Base-by-base conservation (phyloP, 2,113 vertebrate genomes). In the Suncus etruscus region DNA sequence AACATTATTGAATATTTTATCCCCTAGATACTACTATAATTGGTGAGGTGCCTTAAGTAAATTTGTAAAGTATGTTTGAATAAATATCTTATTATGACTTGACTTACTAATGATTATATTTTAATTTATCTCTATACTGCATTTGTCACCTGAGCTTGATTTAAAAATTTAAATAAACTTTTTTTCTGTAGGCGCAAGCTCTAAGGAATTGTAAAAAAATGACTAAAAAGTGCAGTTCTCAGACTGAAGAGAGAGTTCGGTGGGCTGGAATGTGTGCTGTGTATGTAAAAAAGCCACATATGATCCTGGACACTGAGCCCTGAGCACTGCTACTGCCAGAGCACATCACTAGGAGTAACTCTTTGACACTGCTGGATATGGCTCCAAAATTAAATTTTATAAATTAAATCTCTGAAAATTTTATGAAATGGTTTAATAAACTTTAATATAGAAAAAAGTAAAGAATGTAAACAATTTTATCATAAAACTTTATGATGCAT, bases 41-140 rank as follows among this genome's bases (percentile, higher is more conserved):
- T 65, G 39, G 29, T 39, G 39, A 18, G 61, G 20, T 25, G 89
- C n/a, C 58, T 88, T 88, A 73, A 93, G 48, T 14, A 80, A 79
- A 93, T 63, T 70, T 89, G 18, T 2, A 87, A 91, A 91, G 84
- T 39, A 83, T 3, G 0, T 76, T 82, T 88, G 80, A 79, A 79
- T 80, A 61, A 95, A 96, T 47, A 89, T 47, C 25, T 70, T 31
- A 85, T 51, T 74, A 68, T 72, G 66, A 51, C 6, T 92, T 93
- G 61, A 76, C 12, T 89, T 9, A 80, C 1, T 3, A 39, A 22
- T 25, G 29, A 80, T 82, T 87, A 75, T 50, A 90, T 14, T 91
- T 87, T 91, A 75, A 94, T 87, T 39, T 39, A 87, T 94, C 65
- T 91, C 66, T 93, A 79, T 85, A 73, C 29, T 63, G 65, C 39